Evolutionary conservation across 2,888 invertebrate genomes (phyloP).

Genomic region (Lycocerus yunnanus): DNA sequence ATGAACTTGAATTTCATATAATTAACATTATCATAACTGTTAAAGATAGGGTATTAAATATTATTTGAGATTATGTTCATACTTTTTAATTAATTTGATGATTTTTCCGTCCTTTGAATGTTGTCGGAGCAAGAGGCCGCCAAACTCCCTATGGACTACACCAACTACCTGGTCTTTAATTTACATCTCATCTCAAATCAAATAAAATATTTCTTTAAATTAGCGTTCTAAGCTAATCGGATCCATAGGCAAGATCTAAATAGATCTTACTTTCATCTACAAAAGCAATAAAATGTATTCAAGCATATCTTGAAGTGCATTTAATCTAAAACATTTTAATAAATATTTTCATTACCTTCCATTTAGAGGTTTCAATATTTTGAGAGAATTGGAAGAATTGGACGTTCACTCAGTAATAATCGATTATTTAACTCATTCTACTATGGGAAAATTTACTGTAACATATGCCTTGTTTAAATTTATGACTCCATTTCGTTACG

Average conservation of each 20-base stretch:
- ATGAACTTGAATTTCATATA: no score
- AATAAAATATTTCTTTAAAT: no score
- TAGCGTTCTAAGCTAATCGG: no score
- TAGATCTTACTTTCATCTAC: not conserved
- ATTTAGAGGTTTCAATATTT: not conserved
- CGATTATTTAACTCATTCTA: not conserved
- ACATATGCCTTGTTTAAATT: slow-evolving; percentile 13
- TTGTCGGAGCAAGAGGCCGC: no score
- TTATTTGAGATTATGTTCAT: no score
- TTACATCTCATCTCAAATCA: no score
- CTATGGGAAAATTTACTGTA: slow-evolving; percentile 10
- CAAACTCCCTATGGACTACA: no score
- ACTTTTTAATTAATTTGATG: no score
- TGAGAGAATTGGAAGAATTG: not conserved
- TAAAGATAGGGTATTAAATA: no score
- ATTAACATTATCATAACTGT: no score
- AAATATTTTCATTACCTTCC: not conserved
- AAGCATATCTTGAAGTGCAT: not conserved
- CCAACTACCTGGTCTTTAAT: no score
- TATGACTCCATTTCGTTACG: slow-evolving; percentile 9
- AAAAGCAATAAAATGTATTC: not conserved
- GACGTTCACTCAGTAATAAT: not conserved
- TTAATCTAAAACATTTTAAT: not conserved
- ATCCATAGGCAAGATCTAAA: not conserved
- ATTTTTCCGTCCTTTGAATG: no score